phyloP scores from a whole-genome alignment of 1,140 invertebrate species.

The Stegodyphus dumicola region DNA sequence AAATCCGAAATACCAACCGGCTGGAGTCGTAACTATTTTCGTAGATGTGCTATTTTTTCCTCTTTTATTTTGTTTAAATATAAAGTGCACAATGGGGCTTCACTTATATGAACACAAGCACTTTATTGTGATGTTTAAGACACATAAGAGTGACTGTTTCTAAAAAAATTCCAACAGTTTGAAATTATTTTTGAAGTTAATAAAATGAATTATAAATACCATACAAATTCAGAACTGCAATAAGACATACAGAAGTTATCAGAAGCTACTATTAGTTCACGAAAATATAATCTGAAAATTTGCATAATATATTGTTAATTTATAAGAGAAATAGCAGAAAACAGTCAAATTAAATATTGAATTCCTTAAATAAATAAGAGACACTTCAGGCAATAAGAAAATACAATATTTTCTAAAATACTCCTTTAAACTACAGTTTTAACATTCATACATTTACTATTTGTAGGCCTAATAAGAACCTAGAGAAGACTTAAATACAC shows the following conservation, averaged over 20 bases:
- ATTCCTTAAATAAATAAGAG: background rate
- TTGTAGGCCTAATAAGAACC: slow-evolving; percentile 8
- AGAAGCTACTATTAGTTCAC: too few relatives aligned
- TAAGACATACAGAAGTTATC: background rate
- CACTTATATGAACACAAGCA: slow-evolving; percentile 26
- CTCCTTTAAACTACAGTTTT: slow-evolving; percentile 12
- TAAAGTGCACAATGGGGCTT: slow-evolving; percentile 53
- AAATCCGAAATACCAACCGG: slow-evolving; percentile 36
- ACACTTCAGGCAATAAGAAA: background rate
- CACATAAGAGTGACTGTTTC: slow-evolving; percentile 17
- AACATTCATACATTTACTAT: slow-evolving; percentile 19
- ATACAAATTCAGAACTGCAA: background rate
- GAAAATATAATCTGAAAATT: too few relatives aligned
- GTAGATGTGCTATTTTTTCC: slow-evolving; percentile 19
- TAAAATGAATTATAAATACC: background rate
- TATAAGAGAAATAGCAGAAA: too few relatives aligned
- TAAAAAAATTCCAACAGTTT: background rate
- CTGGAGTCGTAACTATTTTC: slow-evolving; percentile 24
- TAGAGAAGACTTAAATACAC: slow-evolving; percentile 26
- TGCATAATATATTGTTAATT: too few relatives aligned
- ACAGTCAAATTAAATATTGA: background rate
- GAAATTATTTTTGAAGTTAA: background rate
- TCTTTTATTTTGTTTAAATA: slow-evolving; percentile 34
- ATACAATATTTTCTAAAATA: slow-evolving; percentile 28
- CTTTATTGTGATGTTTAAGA: slow-evolving; percentile 14